A percentile compares a stretch with the other conserved stretches of the same genome.
Evolutionary conservation across 1,140 invertebrate species (phyloP).

Genomic region (Drosophila saltans): DNA sequence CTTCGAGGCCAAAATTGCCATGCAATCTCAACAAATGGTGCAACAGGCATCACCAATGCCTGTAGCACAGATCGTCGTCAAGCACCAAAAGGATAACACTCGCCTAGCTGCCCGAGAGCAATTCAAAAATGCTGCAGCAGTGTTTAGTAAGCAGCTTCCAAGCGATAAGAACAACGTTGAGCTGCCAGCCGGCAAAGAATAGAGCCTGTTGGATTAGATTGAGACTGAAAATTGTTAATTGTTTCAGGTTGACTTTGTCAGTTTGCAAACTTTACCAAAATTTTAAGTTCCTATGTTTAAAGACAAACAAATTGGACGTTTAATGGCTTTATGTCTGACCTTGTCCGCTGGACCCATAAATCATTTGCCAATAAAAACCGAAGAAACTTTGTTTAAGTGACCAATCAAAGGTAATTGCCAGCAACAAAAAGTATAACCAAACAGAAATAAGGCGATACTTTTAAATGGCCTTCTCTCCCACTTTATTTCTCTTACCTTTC

Average conservation of each 20-base stretch:
- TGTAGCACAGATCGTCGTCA: neutral
- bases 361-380: slow-evolving; percentile 65
- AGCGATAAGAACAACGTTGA: neutral
- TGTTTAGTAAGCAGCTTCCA: slow-evolving; percentile 14
- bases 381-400: slow-evolving; percentile 63
- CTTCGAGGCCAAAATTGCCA: slow-evolving; percentile 62
- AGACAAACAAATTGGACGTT: slow-evolving; percentile 25
- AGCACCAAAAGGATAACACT: neutral
- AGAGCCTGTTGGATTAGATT: neutral
- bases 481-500: slow-evolving; percentile 1
- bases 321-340: slow-evolving; percentile 33
- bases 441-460: slow-evolving; percentile 1
- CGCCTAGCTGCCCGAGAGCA: neutral
- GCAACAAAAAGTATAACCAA: slow-evolving; percentile 3
- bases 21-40: slow-evolving; percentile 8
- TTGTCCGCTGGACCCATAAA: slow-evolving; percentile 56
- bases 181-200: neutral
- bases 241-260: neutral
- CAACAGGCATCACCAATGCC: neutral
- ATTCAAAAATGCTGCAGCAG: neutral
- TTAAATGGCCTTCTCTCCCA: slow-evolving; percentile 4
- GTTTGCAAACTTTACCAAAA: slow-evolving; percentile 22
- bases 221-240: slow-evolving; percentile 4
- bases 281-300: slow-evolving; percentile 26
- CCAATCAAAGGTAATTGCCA: slow-evolving; percentile 77